Percentiles rank a stretch among this genome's conserved stretches.
phyloP scores from a whole-genome alignment of 2,113 vertebrate genomes.

The Vulpes vulpes region DNA sequence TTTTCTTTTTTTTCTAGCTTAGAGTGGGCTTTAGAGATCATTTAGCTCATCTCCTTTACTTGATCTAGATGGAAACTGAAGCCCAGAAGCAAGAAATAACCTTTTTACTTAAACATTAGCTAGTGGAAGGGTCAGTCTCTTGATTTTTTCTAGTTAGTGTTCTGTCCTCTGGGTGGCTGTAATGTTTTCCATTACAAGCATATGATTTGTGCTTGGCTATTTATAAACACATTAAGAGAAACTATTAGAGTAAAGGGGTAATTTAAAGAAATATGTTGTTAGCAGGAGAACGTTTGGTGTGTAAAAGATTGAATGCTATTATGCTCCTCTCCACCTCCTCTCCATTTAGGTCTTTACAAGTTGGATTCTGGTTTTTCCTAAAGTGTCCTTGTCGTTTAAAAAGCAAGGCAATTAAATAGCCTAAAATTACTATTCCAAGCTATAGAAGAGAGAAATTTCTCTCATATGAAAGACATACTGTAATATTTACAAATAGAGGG shows the following conservation, averaged over 20 bases:
- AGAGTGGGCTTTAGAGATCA: neutral
- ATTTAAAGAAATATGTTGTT: neutral
- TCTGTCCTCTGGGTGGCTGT: neutral
- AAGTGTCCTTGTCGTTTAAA: slow-evolving; percentile 23
- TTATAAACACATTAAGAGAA: neutral
- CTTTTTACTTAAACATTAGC: neutral
- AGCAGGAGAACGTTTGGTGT: neutral
- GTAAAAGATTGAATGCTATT: slow-evolving; percentile 4
- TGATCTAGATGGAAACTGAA: neutral
- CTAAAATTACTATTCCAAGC: slow-evolving; percentile 53
- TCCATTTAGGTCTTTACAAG: neutral
- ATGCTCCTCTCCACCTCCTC: neutral
- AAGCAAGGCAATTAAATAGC: slow-evolving; percentile 38
- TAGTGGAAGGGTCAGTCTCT: neutral
- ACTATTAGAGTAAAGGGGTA: slow-evolving; percentile 17
- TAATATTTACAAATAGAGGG: neutral
- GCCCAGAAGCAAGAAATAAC: neutral
- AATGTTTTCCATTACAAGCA: neutral
- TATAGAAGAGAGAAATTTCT: neutral
- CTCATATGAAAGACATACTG: neutral
- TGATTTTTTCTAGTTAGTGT: neutral
- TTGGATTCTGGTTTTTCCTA: neutral
- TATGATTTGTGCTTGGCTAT: neutral
- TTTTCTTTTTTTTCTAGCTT: neutral
- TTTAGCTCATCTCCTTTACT: neutral